phyloP scores from a whole-genome alignment of 1,140 invertebrate species.

The Sitobion miscanthi region DNA sequence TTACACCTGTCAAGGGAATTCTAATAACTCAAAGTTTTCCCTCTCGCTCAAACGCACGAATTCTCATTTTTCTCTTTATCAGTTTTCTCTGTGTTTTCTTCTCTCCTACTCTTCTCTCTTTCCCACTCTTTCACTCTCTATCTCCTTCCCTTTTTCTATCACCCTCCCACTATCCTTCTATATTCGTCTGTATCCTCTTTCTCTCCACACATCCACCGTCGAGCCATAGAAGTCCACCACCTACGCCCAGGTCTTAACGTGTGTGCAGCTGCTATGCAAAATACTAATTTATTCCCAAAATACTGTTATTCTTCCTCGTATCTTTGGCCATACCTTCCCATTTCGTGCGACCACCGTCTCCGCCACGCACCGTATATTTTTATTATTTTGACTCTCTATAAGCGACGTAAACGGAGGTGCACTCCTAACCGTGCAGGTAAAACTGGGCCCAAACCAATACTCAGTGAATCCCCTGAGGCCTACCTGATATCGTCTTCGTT shows the following conservation, averaged over 20 bases:
- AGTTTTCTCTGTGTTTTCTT: neutral
- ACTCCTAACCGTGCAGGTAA: no score
- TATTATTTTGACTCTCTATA: neutral
- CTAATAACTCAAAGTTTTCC: conserved; percentile 56
- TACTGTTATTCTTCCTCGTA: neutral
- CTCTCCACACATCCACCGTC: neutral
- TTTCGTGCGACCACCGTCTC: neutral
- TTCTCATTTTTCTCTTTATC: neutral
- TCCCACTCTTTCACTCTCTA: neutral
- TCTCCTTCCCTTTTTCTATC: neutral
- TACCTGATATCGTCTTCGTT: neutral
- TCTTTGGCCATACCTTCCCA: neutral
- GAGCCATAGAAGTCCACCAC: neutral
- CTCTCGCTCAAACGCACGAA: neutral
- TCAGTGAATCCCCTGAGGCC: neutral
- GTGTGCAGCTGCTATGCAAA: conserved; percentile 5
- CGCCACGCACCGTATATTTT: neutral
- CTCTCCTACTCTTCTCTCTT: neutral
- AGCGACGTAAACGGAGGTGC: neutral
- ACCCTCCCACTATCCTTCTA: neutral
- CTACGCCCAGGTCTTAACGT: neutral
- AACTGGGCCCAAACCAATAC: neutral
- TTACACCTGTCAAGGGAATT: conserved; percentile 56
- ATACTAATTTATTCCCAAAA: conserved; percentile 37
- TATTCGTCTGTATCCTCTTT: neutral